Base-by-base conservation (phyloP, 1,140 invertebrate genomes). In the Micrasema minimum region DNA sequence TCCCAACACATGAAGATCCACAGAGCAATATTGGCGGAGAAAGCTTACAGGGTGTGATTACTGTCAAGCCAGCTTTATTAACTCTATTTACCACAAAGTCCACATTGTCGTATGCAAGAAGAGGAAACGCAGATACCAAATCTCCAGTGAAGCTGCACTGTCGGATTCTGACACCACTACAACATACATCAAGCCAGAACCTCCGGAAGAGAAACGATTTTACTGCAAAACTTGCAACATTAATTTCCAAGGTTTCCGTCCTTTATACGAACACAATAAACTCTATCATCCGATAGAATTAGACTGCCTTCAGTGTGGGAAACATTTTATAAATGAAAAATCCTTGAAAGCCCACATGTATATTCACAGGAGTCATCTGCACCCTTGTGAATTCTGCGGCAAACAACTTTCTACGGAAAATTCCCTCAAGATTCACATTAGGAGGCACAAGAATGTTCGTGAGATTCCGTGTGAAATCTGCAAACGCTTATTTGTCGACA, bases 291-390 rank as follows among this genome's bases (percentile, higher is more conserved):
- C 76, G 76, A 45, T 71, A 72, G 31, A 81, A 53, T 89, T 83
- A 73, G 89, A 84, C 26, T 91, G 90, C 78, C 78, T 84, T 18
- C 70, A 85, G 37, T 90, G 89, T 79, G 87, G 88, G 11, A 87
- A 88, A 76, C 86, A 87, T 78, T 90, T 89, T 79, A 87, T 88
- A 75, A 79, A 80, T 77, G 79, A 80, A 26, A 80, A 79, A 57
- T 77, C 79, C 46, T 77, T 83, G 20, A 81, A 83, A 71, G 80
- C 78, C 16, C 82, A 85, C 69, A 72, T 78, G 20, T 66, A 76
- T 45, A 82, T 85, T 4, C 83, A 85, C 78, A 77, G 78, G 72
- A 75, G 23, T 72, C 79, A 76, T 77, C 66, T 80, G 75, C 74
- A 55, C 67, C 14, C 82, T 78, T 76, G 78, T 76, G 51, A 78